These are phyloP conservation scores for Caenorhabditis latens DNA, from an alignment of 1,140 invertebrate genomes.

Conservation along the genomic window DNA sequence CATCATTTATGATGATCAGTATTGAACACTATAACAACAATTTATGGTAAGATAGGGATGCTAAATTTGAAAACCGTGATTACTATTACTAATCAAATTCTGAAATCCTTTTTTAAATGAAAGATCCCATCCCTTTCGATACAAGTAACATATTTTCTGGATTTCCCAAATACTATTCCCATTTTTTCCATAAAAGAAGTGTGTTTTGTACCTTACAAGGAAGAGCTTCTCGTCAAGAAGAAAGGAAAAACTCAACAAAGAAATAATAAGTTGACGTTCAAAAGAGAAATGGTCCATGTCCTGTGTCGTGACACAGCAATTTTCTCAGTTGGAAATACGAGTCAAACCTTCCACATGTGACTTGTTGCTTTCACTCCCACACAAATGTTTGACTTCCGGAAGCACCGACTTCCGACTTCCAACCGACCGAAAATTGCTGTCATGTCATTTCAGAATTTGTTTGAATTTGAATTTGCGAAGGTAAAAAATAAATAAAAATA, in stretches of 20 bases:
- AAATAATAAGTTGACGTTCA: neutral
- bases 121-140: too few relatives aligned
- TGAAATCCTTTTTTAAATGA: too few relatives aligned
- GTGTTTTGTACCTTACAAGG: conserved; percentile 13
- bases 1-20: too few relatives aligned
- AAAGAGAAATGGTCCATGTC: conserved; percentile 1
- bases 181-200: neutral
- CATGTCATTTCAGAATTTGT: neutral
- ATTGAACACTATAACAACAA: too few relatives aligned
- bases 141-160: too few relatives aligned
- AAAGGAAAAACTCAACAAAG: neutral
- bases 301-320: conserved; percentile 40
- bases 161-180: too few relatives aligned
- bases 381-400: conserved; percentile 49
- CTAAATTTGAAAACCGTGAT: too few relatives aligned
- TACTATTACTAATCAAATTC: too few relatives aligned
- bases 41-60: too few relatives aligned
- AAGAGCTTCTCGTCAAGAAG: neutral
- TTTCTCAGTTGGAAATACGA: conserved; percentile 51
- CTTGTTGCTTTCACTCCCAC: neutral
- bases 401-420: conserved; percentile 36
- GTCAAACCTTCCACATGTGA: conserved; percentile 35
- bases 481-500: neutral
- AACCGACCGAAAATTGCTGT: conserved; percentile 51
- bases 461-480: neutral